Percentiles rank a stretch among this genome's conserved stretches.
These are phyloP conservation scores for Xestoiulus laeticollis DNA, from an alignment of 2,888 invertebrate species.

Conservation along the genomic window DNA sequence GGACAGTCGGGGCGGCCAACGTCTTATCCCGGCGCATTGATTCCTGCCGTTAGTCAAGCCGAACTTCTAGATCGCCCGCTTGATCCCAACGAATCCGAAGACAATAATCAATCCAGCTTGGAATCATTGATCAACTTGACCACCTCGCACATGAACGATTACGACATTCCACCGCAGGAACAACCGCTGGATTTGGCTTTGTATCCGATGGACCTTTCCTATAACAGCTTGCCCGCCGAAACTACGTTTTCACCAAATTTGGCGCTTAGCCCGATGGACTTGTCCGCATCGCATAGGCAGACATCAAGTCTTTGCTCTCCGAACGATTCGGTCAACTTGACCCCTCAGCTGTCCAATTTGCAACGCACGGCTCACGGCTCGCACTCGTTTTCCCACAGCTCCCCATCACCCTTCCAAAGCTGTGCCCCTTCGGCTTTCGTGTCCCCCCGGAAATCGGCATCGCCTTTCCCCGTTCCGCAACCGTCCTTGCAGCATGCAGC, in stretches of 20 bases:
- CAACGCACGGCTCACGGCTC: slow-evolving; percentile 62
- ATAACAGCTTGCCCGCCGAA: slow-evolving; percentile 69
- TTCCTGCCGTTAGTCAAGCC: neutral
- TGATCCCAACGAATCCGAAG: slow-evolving; percentile 57
- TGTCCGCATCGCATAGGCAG: slow-evolving; percentile 31
- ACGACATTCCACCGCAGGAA: slow-evolving; percentile 57
- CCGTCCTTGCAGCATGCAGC: neutral
- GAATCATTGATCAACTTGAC: slow-evolving; percentile 70
- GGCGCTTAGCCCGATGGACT: slow-evolving; percentile 53
- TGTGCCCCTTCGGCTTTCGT: slow-evolving; percentile 55
- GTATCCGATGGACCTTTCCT: slow-evolving; percentile 84
- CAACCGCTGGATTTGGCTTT: slow-evolving; percentile 59
- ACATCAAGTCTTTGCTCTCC: slow-evolving; percentile 53
- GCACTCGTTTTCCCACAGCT: neutral
- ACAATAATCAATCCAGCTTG: slow-evolving; percentile 69
- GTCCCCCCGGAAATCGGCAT: slow-evolving; percentile 55
- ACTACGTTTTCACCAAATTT: slow-evolving; percentile 50
- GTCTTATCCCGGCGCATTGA: neutral
- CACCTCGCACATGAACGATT: slow-evolving; percentile 54
- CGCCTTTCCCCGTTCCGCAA: slow-evolving; percentile 34
- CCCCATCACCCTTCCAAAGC: slow-evolving; percentile 55
- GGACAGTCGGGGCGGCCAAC: neutral
- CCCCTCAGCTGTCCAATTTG: neutral
- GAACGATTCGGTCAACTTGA: slow-evolving; percentile 49
- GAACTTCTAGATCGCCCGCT: slow-evolving; percentile 5